phyloP scores from a whole-genome alignment of 2,797 vertebrate genomes.

The Argyrosomus regius region DNA sequence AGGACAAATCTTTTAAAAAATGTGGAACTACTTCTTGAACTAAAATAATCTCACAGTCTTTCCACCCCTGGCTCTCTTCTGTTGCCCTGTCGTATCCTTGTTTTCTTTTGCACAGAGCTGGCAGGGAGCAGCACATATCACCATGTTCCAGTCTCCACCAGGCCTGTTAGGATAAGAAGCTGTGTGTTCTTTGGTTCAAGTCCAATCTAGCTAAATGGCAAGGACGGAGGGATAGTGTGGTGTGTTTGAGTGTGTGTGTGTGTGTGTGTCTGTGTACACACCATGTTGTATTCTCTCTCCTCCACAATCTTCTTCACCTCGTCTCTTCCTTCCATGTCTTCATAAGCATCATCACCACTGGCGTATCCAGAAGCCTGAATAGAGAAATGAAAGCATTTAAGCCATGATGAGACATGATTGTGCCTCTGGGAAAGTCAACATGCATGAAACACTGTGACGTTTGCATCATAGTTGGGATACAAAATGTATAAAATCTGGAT shows the following conservation, averaged over 20 bases:
- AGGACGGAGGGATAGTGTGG: not conserved
- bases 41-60: conserved; percentile 1
- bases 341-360: conserved; percentile 87
- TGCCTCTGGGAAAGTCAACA: not conserved
- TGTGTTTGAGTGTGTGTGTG: not conserved
- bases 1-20: not conserved
- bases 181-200: conserved; percentile 43
- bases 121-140: conserved; percentile 34
- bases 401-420: too few species aligned
- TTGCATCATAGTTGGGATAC: not conserved
- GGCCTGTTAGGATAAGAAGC: conserved; percentile 37
- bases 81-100: not conserved
- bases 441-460: not conserved
- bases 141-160: conserved; percentile 42
- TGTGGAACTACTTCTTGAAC: not conserved
- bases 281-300: conserved; percentile 79
- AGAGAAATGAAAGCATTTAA: not conserved
- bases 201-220: conserved; percentile 19
- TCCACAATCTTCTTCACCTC: conserved; percentile 86
- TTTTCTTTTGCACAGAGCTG: conserved; percentile 4
- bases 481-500: not conserved
- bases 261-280: conserved; percentile 46
- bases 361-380: conserved; percentile 91
- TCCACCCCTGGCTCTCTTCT: conserved; percentile 9
- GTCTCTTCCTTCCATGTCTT: conserved; percentile 80